Base-by-base conservation (phyloP, 2,113 vertebrate species). In the Tachuris rubrigastra region DNA sequence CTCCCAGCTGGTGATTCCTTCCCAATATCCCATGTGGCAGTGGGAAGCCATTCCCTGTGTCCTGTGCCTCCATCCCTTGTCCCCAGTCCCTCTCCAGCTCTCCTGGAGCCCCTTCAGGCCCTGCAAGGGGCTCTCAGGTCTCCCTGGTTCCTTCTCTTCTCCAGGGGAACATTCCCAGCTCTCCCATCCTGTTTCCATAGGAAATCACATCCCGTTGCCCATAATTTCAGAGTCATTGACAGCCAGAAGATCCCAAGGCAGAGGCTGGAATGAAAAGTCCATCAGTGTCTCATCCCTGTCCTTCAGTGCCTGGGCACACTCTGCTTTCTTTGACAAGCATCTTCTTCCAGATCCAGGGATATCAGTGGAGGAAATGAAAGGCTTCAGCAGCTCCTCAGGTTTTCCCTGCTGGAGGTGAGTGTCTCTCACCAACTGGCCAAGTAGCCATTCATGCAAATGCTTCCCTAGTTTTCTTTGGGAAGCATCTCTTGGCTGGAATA, bases 81-180 rank as follows among this genome's bases (percentile, higher is more conserved):
- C 59, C 86, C 76, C n/a, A 65, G 76, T 37, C 76, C 59, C 59
- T 80, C 76, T 49, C 1, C 86, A 89, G 76, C 76, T 81, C 76
- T 58, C 59, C 86, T 73, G 76, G 67, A 80, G 67, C 76, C 50
- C 67, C 41, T 87, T 5, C 0, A 41, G 47, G 53, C 21, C 17
- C 63, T 69, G 55, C 0, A 0, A 60, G 1, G n/a, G 1, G 12
- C 65, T 69, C 4, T 0, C 1, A 79, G 14, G 1, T 73, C 11
- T 58, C 31, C 22, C 22, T 73, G 59, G 14, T 42, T 0, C 50
- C 21, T 58, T 50, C 25, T 1, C 24, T 0, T 33, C 37, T 67
- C 8, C 68, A 66, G 37, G 3, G 4, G 2, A 10, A 3, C 17
- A 31, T 1, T 0, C 52, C 33, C 77, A 67, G 33, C 52, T 67